phyloP scores from a whole-genome alignment of 2,888 invertebrate species.

The Tanaodytes sp. region DNA sequence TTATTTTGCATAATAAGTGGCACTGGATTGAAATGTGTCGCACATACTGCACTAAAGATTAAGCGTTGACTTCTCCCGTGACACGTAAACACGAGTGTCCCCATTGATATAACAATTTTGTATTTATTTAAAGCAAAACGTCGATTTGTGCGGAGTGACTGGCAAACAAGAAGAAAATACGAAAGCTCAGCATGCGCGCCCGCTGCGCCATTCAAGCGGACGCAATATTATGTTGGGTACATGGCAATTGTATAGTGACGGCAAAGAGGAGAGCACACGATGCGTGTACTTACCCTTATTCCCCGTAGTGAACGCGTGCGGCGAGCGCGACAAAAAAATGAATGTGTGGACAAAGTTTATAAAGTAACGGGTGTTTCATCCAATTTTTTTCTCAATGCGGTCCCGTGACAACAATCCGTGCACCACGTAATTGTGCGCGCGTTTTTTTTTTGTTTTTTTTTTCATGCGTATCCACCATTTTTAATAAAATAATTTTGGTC shows the following conservation, averaged over 20 bases:
- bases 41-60: constrained; percentile 25
- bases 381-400: no score
- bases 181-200: constrained; percentile 58
- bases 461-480: no score
- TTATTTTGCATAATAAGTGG: no score
- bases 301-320: constrained; percentile 40
- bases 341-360: constrained; percentile 24
- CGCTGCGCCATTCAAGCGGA: constrained; percentile 59
- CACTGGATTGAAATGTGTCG: constrained; percentile 23
- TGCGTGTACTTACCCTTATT: constrained; percentile 53
- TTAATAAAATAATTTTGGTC: no score
- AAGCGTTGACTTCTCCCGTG: constrained; percentile 25
- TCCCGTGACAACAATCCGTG: no score
- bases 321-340: constrained; percentile 24
- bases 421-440: no score
- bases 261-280: constrained; percentile 51
- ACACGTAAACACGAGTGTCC: constrained; percentile 35
- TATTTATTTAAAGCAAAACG: constrained; percentile 45
- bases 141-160: constrained; percentile 42
- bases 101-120: constrained; percentile 46
- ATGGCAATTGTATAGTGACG: constrained; percentile 56
- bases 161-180: constrained; percentile 46
- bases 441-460: no score
- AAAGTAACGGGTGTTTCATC: constrained; percentile 35
- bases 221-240: constrained; percentile 40